Conservation (phyloP, 2,113 vertebrate species). For the Nothocercus nigrocapillus region DNA sequence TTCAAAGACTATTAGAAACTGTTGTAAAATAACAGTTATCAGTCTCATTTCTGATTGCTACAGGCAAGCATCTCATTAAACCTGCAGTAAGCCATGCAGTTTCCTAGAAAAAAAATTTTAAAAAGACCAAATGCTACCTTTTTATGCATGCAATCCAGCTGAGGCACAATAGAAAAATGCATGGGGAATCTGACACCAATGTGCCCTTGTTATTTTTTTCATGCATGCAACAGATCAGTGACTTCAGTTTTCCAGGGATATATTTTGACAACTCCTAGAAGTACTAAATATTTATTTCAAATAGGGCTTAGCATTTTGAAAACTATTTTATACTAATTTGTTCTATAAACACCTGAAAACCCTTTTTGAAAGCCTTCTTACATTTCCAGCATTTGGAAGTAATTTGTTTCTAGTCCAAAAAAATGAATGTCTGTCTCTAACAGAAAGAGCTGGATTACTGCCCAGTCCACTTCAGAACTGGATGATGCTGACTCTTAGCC, state of each 20-base stretch:
- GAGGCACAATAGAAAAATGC: neutral
- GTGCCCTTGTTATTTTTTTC: neutral
- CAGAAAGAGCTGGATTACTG: conserved; percentile 67
- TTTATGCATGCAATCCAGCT: neutral
- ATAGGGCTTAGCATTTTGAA: conserved; percentile 55
- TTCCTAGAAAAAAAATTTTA: neutral
- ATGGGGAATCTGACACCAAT: neutral
- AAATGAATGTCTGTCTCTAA: conserved; percentile 59
- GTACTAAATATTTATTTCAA: conserved; percentile 70
- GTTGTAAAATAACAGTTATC: neutral
- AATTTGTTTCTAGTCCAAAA: conserved; percentile 63
- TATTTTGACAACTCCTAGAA: conserved; percentile 64
- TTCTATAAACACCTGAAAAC: conserved; percentile 71
- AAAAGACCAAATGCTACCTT: neutral
- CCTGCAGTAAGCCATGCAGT: neutral
- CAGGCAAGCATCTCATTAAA: neutral
- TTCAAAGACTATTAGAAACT: neutral
- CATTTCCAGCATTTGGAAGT: conserved; percentile 72
- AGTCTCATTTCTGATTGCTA: neutral
- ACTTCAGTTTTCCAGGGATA: neutral
- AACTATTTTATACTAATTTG: conserved; percentile 62
- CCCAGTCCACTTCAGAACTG: conserved; percentile 69
- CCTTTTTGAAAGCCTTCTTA: conserved; percentile 26
- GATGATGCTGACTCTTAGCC: conserved; percentile 53
- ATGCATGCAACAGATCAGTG: neutral